A percentile compares a stretch with the other conserved stretches of the same genome.
Evolutionary conservation across 2,797 vertebrate genomes (phyloP).

Genomic region (Trachops cirrhosus): DNA sequence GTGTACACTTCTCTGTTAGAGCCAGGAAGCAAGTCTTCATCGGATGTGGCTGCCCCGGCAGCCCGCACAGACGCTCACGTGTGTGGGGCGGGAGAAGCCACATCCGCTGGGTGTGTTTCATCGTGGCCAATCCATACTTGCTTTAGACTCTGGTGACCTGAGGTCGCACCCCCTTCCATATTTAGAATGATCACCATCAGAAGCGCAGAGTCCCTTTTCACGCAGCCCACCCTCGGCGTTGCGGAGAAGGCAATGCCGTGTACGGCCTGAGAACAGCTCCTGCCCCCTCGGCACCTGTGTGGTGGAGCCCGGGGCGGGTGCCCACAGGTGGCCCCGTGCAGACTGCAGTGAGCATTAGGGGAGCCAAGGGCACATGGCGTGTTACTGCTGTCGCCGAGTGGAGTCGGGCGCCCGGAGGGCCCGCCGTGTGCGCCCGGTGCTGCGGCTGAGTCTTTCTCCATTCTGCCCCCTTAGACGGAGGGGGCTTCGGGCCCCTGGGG

Average conservation of each 20-base stretch:
- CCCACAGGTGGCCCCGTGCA: not conserved
- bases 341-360: not conserved
- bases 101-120: not conserved
- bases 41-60: not conserved
- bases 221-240: too few relatives aligned
- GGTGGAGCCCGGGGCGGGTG: not conserved
- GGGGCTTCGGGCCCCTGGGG: not conserved
- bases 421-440: not conserved
- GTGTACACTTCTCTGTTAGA: not conserved
- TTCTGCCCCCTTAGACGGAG: not conserved
- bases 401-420: not conserved
- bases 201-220: not conserved
- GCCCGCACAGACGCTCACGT: not conserved
- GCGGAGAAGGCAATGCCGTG: too few relatives aligned
- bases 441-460: not conserved
- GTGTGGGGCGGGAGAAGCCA: not conserved
- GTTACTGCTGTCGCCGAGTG: not conserved
- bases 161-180: not conserved
- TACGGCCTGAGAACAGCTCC: not conserved
- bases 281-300: not conserved
- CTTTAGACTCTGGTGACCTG: not conserved
- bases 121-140: not conserved
- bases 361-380: fast-evolving
- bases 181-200: not conserved
- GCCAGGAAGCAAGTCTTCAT: not conserved